phyloP scores from a whole-genome alignment of 1,140 invertebrate species.

The Harpegnathos saltator region DNA sequence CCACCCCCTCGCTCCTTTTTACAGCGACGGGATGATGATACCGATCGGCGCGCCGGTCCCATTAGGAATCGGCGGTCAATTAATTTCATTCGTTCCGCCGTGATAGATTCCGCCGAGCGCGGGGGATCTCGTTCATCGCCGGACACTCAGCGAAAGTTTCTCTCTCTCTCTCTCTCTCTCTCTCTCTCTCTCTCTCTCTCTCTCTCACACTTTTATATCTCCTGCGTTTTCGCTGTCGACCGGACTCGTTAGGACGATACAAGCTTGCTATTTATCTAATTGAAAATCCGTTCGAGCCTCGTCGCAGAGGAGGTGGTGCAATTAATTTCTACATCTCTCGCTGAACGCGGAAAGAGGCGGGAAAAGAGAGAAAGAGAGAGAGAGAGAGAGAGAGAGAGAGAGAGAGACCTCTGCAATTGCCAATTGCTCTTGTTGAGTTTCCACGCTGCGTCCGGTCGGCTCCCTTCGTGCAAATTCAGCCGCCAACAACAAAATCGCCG shows the following conservation, averaged over 20 bases:
- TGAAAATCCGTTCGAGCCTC: slow-evolving; percentile 25
- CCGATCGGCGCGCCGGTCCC: neutral
- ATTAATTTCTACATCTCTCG: neutral
- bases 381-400: no score
- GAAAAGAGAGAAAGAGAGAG: no score
- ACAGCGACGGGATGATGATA: slow-evolving; percentile 22
- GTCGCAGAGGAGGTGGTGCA: no score
- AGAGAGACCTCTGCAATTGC: no score
- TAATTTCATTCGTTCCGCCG: slow-evolving; percentile 37
- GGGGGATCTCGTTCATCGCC: slow-evolving; percentile 26
- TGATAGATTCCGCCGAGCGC: slow-evolving; percentile 35
- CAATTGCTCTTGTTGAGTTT: neutral
- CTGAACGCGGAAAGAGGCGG: no score
- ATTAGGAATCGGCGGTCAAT: slow-evolving; percentile 43
- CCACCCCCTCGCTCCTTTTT: no score
- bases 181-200: neutral
- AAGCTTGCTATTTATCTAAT: slow-evolving; percentile 23
- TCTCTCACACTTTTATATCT: neutral
- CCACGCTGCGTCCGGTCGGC: neutral
- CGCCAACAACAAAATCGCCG: no score
- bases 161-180: neutral
- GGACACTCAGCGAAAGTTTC: neutral
- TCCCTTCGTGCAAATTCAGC: neutral
- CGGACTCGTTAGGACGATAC: slow-evolving; percentile 11
- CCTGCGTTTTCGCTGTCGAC: slow-evolving; percentile 7